These are phyloP conservation scores for Odontamblyopus rebecca DNA, from an alignment of 2,797 vertebrate species.

Conservation along the genomic window DNA sequence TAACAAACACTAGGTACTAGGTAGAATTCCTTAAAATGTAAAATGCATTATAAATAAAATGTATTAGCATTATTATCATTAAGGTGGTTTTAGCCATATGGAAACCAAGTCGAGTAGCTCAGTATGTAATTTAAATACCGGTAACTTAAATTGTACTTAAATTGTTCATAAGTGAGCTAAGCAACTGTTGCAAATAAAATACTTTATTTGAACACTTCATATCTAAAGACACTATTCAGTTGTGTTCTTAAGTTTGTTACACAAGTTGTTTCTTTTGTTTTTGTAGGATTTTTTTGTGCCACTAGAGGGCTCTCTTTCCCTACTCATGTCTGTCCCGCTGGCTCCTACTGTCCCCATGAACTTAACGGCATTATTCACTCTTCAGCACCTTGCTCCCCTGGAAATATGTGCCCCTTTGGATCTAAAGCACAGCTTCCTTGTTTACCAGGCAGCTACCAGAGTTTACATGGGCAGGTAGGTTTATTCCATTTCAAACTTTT, in stretches of 20 bases:
- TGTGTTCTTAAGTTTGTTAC: neutral
- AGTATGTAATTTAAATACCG: no score
- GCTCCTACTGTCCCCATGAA: constrained; percentile 81
- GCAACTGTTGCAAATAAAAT: neutral
- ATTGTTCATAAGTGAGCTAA: no score
- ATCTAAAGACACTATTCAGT: neutral
- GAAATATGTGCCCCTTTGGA: constrained; percentile 84
- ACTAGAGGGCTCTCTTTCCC: constrained; percentile 78
- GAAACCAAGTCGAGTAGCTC: no score
- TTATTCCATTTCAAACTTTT: neutral
- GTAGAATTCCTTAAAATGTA: no score
- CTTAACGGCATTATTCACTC: constrained; percentile 70
- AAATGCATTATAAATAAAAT: no score
- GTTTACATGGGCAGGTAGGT: constrained; percentile 77
- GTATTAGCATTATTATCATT: no score
- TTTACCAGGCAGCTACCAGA: constrained; percentile 83
- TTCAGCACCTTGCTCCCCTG: constrained; percentile 74
- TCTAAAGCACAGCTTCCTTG: constrained; percentile 78
- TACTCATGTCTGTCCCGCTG: constrained; percentile 78
- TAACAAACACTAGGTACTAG: neutral
- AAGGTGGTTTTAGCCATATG: no score
- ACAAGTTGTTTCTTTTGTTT: constrained; percentile 12
- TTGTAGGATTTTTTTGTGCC: constrained; percentile 84
- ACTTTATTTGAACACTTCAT: neutral
- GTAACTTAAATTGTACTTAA: no score